Base-by-base conservation (phyloP, 2,113 vertebrate species). In the Ancistrus triradiatus region DNA sequence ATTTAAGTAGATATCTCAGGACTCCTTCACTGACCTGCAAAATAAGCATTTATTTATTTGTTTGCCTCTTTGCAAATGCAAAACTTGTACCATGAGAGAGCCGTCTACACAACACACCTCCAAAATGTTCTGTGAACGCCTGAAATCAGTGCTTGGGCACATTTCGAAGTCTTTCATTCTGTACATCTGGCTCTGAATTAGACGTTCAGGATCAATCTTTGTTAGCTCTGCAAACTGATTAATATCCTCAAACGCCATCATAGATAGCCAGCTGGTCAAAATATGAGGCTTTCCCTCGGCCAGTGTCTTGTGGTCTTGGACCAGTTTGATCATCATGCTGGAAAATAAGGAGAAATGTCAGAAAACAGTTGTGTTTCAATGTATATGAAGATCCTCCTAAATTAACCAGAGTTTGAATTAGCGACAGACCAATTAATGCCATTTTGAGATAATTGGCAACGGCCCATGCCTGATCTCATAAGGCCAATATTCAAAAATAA, bases 111-210 rank as follows among this genome's bases (percentile, higher is more conserved):
- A 21, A 27, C n/a, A 8, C n/a, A 87, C 86, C 81, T 83, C 48
- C 2, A 76, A 18, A 2, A 0, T 48, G 22, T 59, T 66, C 19
- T 55, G 1, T 0, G 0, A 2, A 61, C 7, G 21, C 1, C 7
- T 59, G 2, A 1, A 0, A 44, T 80, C 40, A 17, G 3, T 25
- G 25, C 33, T 17, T 21, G 14, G 0, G 0, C 0, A 1, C 8
- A 48, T 28, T 11, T 3, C 62, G 47, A 42, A 56, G 0, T n/a
- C 40, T 10, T 47, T 40, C 46, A 87, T 60, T 22, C 87, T 78
- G 67, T 71, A 84, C 22, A 82, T 5, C 55, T 86, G 63, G 63
- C 64, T 76, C 73, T 87, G 84, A 70, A 81, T 76, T 49, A 89
- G 24, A 1, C 81, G 53, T 27, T 86, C 80, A 19, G 52, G 48